Percentiles rank a stretch among this genome's conserved stretches.
Conservation (phyloP, 1,140 invertebrate genomes). For the Oreohelix idahoensis region DNA sequence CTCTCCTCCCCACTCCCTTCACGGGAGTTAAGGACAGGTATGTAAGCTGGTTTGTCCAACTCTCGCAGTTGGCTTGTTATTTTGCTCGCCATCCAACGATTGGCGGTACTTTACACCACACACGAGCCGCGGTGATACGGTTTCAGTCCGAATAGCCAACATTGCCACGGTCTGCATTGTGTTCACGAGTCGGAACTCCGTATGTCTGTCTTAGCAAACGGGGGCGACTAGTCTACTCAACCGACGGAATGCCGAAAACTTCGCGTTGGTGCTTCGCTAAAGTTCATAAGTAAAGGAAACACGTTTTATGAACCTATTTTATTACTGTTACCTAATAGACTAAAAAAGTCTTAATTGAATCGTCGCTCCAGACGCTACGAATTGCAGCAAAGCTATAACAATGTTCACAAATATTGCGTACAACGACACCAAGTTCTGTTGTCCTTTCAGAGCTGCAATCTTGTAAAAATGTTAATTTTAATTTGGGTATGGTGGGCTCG, state of each 20-base stretch:
- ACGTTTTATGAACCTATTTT: too few species aligned
- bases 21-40: not conserved
- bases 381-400: too few species aligned
- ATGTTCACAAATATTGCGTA: too few species aligned
- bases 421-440: too few species aligned
- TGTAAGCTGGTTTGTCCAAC: not conserved
- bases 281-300: too few species aligned
- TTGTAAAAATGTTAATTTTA: too few species aligned
- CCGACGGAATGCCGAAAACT: not conserved
- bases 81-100: not conserved
- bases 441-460: too few species aligned
- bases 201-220: not conserved
- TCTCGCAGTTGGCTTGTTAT: not conserved
- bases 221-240: not conserved
- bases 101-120: not conserved
- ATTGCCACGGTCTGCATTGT: not conserved
- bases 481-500: too few species aligned
- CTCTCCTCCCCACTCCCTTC: slow-evolving; percentile 1
- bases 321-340: too few species aligned
- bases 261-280: too few species aligned
- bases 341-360: too few species aligned
- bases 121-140: not conserved
- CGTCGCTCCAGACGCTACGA: too few species aligned
- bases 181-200: not conserved
- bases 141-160: not conserved